phyloP scores from a whole-genome alignment of 2,113 vertebrate species.

The Mionectes macconnelli region DNA sequence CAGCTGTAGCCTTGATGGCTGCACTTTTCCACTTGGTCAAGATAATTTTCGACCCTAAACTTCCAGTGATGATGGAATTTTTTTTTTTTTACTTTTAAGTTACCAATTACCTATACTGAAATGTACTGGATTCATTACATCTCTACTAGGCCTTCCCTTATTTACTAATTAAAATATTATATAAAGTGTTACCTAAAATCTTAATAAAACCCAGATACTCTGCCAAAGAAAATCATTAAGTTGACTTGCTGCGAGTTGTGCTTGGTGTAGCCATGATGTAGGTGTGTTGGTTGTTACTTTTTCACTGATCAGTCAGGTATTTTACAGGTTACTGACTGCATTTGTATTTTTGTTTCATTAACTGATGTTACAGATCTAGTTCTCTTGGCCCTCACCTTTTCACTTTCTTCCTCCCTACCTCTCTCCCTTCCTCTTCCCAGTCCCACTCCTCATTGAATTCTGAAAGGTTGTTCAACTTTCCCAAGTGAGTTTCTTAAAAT shows the following conservation, averaged over 20 bases:
- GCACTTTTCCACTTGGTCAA: background rate
- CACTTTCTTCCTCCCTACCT: background rate
- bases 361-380: background rate
- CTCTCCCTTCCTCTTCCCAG: background rate
- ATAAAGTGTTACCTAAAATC: background rate
- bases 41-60: background rate
- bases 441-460: background rate
- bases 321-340: background rate
- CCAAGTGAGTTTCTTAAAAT: background rate
- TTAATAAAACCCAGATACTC: background rate
- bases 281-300: background rate
- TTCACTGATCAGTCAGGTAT: background rate
- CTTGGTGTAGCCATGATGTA: background rate
- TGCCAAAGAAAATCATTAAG: background rate
- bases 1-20: background rate
- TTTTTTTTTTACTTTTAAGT: background rate
- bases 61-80: background rate
- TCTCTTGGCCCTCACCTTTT: background rate
- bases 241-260: background rate
- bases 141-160: background rate
- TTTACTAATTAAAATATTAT: background rate
- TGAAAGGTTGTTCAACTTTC: background rate
- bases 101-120: background rate
- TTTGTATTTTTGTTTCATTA: background rate
- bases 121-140: background rate